A percentile compares a stretch with the other conserved stretches of the same genome.
Conservation (phyloP, 2,888 invertebrate genomes). For the Papilio elwesi region DNA sequence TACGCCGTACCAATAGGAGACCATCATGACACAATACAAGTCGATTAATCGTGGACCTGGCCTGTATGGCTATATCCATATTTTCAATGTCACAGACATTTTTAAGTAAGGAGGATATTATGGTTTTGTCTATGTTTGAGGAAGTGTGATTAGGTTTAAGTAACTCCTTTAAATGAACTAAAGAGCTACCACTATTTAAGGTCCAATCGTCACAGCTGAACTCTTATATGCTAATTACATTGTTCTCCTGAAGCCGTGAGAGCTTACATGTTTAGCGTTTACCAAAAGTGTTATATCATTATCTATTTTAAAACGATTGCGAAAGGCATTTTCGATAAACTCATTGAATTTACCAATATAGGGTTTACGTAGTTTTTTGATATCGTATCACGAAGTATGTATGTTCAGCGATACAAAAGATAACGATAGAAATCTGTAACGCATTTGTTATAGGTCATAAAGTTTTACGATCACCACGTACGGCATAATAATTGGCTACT, state of each 20-base stretch:
- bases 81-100: too few relatives aligned
- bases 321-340: not conserved
- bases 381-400: constrained; percentile 6
- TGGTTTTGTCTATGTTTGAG: too few relatives aligned
- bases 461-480: not conserved
- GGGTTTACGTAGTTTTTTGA: constrained; percentile 2
- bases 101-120: too few relatives aligned
- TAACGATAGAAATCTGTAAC: constrained; percentile 11
- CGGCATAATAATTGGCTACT: not conserved
- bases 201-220: too few relatives aligned
- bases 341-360: not conserved
- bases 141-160: too few relatives aligned
- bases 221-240: not conserved
- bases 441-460: not conserved
- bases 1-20: too few relatives aligned
- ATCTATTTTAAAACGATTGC: constrained; percentile 5
- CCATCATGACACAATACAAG: too few relatives aligned
- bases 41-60: too few relatives aligned
- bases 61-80: too few relatives aligned
- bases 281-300: not conserved
- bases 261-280: not conserved
- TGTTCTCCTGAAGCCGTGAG: not conserved
- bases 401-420: constrained; percentile 10
- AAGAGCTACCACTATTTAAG: too few relatives aligned
- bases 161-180: too few relatives aligned